Base-by-base conservation (phyloP, 2,888 invertebrate species). In the Melipona bicolor region DNA sequence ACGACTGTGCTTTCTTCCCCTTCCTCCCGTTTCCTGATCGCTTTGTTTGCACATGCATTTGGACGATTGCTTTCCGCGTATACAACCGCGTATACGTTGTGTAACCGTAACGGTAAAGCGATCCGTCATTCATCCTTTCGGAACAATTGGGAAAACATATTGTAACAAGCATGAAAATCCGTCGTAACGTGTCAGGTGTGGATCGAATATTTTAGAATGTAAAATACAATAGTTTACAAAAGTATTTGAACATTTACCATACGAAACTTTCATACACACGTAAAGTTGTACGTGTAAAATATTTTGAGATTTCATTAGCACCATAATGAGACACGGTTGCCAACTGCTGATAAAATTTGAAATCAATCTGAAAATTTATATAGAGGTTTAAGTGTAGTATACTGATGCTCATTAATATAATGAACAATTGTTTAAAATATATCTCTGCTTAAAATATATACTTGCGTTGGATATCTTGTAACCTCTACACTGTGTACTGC, bases 91-190 rank as follows among this genome's bases (percentile, higher is more conserved):
- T 50, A 61, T 49, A 70, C 4, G 76, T 83, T 72, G 76, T 68
- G 72, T 56, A 83, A 83, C 24, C 56, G 82, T 83, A 83, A 81
- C 83, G 81, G 83, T 83, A 83, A 83, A 81, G 72, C 71, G 72
- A 81, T 75, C 81, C 75, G 71, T 83, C 82, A 50, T 76, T 81
- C 61, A 74, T 83, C 56, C 71, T 65, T 70, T 49, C 36, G 71
- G 24, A 72, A 72, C 72, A 81, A 83, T 81, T 83, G 72, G 21
- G 49, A 75, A 70, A 69, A 52, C 59, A 56, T 79, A 72, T 81
- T 79, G 64, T 52, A 70, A 56, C 19, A 50, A 27, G 36, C 49
- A 61, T 1, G 21, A 74, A 74, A 64, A 64, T 64, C n/a, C 61
- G 4, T 21, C 32, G 61, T 61, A 62, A 54, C 19, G 49, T 15